Base-by-base conservation (phyloP, 2,888 invertebrate genomes). In the Loripinus fragilis region DNA sequence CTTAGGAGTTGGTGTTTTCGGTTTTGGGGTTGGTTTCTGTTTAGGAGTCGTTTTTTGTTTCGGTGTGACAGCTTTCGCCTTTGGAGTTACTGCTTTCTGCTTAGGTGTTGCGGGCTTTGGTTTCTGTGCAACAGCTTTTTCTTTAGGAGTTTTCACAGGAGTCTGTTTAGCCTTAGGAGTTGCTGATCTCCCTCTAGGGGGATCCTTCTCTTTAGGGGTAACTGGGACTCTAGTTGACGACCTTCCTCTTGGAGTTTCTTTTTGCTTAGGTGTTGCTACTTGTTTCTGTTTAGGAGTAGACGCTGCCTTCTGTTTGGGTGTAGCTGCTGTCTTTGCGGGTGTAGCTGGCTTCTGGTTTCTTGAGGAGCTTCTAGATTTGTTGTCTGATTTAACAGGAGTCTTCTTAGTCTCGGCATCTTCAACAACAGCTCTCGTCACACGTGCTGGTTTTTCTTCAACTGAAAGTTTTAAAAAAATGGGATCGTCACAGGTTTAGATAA, bases 401-500 rank as follows among this genome's bases (percentile, higher is more conserved):
- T 60, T 77, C 45, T 83, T 83, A 30, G 66, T 45, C 50, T 85
- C 86, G n/a, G 66, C 85, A 41, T 86, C 85, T 66, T 86, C 81
- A 2, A 88, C 79, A 3, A 82, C 86, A 67, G 83, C 81, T 45
- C 87, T 78, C 50, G 88, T 88, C 10, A 85, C 85, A 60, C 85
- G 76, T 33, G 81, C 79, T 52, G 60, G 23, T 68, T 48, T 76
- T 28, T 23, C 67, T 8, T 67, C 76, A 2, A 45, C 76, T 76
- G 60, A 20, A 71, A 71, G 12, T 38, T n/a, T n/a, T n/a, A n/a
- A n/a, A n/a, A n/a, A n/a, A n/a, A n/a, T n/a, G n/a, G n/a, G n/a
- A n/a, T n/a, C n/a, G n/a, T n/a, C n/a, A n/a, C n/a, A n/a, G n/a
- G n/a, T n/a, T n/a, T n/a, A n/a, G n/a, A n/a, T n/a, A n/a, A n/a